Evolutionary conservation across 1,140 invertebrate species (phyloP).

Genomic region (Zaprionus nigranus): DNA sequence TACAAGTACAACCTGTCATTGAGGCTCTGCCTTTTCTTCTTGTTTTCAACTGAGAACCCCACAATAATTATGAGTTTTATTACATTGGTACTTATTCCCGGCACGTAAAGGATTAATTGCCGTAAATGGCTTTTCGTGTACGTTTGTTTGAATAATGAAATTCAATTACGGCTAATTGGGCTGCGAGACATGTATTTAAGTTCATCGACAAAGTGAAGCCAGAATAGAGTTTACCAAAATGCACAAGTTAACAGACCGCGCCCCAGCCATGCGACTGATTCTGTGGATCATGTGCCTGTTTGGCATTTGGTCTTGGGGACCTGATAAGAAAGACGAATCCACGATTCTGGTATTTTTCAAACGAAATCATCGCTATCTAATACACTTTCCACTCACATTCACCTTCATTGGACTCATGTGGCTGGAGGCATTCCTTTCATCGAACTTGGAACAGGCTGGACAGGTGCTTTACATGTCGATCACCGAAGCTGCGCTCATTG

Average conservation of each 20-base stretch:
- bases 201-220: no score
- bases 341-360: conserved; percentile 19
- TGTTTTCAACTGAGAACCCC: background rate
- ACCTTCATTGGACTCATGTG: conserved; percentile 74
- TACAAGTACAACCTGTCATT: no score
- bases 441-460: conserved; percentile 64
- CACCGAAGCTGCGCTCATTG: conserved; percentile 63
- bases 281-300: conserved; percentile 57
- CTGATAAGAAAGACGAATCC: background rate
- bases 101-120: conserved; percentile 19
- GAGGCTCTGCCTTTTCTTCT: background rate
- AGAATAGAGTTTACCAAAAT: conserved; percentile 34
- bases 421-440: conserved; percentile 66
- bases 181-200: conserved; percentile 43
- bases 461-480: conserved; percentile 77
- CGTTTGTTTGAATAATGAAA: conserved; percentile 44
- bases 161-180: conserved; percentile 61
- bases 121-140: conserved; percentile 38
- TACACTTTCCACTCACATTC: conserved; percentile 73
- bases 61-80: background rate
- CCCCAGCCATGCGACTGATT: conserved; percentile 44
- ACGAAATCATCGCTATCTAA: conserved; percentile 47
- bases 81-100: background rate
- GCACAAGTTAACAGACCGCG: conserved; percentile 44
- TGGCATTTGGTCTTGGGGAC: conserved; percentile 69